These are phyloP conservation scores for Drosophila glabriapex DNA, from an alignment of 2,888 invertebrate species.

Conservation along the genomic window DNA sequence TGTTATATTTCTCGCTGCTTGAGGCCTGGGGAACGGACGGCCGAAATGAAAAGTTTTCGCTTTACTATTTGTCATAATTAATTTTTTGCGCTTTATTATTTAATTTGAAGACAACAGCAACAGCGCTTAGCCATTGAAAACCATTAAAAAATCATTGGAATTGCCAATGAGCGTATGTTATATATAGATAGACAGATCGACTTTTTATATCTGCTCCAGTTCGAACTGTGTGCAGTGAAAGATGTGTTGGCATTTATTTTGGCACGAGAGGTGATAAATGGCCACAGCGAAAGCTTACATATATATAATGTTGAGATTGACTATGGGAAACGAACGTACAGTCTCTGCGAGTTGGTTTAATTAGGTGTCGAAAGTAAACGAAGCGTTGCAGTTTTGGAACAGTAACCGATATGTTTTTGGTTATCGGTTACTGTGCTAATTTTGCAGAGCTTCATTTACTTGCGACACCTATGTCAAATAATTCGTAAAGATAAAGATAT, in stretches of 20 bases:
- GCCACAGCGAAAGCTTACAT: constrained; percentile 58
- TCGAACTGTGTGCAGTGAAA: constrained; percentile 40
- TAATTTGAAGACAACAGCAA: constrained; percentile 52
- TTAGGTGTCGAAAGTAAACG: constrained; percentile 5
- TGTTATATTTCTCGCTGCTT: constrained; percentile 19
- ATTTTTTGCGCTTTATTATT: constrained; percentile 66
- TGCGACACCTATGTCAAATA: neutral
- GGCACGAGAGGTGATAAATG: constrained; percentile 52
- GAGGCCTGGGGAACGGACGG: constrained; percentile 9
- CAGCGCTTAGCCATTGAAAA: constrained; percentile 44
- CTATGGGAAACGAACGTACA: constrained; percentile 22
- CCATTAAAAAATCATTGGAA: constrained; percentile 48
- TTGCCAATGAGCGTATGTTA: constrained; percentile 22
- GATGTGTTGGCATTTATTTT: constrained; percentile 42
- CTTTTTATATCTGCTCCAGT: constrained; percentile 58
- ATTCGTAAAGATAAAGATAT: neutral
- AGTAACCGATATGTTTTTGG: neutral
- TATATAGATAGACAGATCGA: constrained; percentile 23
- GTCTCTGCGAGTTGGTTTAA: neutral
- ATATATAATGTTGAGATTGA: constrained; percentile 22
- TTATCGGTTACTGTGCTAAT: neutral
- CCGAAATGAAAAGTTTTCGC: constrained; percentile 74
- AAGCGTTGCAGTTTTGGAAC: constrained; percentile 1
- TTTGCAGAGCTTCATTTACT: neutral
- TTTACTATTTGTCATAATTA: constrained; percentile 76